Percentiles rank a stretch among this genome's conserved stretches.
Evolutionary conservation across 2,113 vertebrate genomes (phyloP).

Genomic region (Ceyx melanurus): DNA sequence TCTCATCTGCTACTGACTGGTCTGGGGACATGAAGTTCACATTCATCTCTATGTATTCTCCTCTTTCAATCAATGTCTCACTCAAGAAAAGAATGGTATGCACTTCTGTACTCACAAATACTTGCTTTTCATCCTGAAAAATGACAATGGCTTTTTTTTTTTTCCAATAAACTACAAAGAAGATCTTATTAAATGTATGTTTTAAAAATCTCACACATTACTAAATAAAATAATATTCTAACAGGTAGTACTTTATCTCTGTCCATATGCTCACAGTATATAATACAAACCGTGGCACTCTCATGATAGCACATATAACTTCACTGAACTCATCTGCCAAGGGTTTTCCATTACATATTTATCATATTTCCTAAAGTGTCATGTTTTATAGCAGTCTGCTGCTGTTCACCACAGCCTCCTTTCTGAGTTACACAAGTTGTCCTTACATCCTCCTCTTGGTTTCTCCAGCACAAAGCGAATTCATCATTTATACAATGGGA

Average conservation of each 20-base stretch:
- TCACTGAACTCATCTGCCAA: neutral
- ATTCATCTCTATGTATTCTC: neutral
- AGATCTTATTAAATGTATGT: neutral
- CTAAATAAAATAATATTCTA: neutral
- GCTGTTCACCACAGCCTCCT: neutral
- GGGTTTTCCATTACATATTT: neutral
- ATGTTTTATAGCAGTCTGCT: conserved; percentile 23
- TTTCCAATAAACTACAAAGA: neutral
- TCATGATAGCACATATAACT: neutral
- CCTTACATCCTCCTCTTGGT: neutral
- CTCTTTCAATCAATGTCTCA: neutral
- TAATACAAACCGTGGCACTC: fast-evolving
- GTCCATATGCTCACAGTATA: neutral
- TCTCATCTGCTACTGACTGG: neutral
- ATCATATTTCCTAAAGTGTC: neutral
- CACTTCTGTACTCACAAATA: neutral
- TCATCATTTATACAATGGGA: neutral
- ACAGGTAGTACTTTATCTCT: neutral
- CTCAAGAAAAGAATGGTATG: neutral
- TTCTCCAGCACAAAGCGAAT: conserved; percentile 16
- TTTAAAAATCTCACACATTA: neutral
- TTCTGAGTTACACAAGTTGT: neutral
- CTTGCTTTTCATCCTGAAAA: neutral
- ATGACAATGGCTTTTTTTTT: neutral
- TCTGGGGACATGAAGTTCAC: neutral